These are phyloP conservation scores for Herpetotheres cachinnans DNA, from an alignment of 2,113 vertebrate genomes.

Conservation along the genomic window DNA sequence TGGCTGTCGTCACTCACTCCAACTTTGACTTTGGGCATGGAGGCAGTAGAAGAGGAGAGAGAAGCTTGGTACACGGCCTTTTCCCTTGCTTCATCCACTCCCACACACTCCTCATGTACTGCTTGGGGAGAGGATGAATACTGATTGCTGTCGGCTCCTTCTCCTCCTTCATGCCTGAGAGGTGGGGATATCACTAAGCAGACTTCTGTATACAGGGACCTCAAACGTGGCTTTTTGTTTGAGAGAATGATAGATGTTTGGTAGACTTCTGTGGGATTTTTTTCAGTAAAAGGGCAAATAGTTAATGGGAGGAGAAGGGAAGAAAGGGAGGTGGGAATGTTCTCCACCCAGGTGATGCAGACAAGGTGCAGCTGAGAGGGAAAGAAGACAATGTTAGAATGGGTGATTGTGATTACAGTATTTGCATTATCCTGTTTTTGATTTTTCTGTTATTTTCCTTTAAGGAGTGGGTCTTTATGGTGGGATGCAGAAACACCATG, in stretches of 20 bases:
- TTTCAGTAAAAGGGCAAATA: not conserved
- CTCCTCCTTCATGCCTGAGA: not conserved
- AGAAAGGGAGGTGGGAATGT: not conserved
- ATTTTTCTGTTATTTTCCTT: not conserved
- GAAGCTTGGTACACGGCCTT: not conserved
- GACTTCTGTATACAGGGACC: not conserved
- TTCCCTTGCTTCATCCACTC: not conserved
- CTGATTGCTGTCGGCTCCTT: not conserved
- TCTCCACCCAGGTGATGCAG: not conserved
- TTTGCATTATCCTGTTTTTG: not conserved
- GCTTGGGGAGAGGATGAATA: not conserved
- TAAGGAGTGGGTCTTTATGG: not conserved
- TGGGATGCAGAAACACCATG: not conserved
- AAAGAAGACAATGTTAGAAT: not conserved
- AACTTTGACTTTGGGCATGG: not conserved
- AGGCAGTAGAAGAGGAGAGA: not conserved
- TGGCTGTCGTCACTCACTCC: not conserved
- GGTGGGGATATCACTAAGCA: not conserved
- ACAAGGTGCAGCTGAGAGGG: not conserved
- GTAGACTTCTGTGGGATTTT: not conserved
- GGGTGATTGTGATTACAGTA: not conserved
- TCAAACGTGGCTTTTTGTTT: not conserved
- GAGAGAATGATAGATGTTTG: not conserved
- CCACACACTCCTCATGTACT: accelerated
- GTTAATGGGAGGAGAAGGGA: not conserved